These are phyloP conservation scores for Apis laboriosa DNA, from an alignment of 1,140 invertebrate species.

Conservation along the genomic window DNA sequence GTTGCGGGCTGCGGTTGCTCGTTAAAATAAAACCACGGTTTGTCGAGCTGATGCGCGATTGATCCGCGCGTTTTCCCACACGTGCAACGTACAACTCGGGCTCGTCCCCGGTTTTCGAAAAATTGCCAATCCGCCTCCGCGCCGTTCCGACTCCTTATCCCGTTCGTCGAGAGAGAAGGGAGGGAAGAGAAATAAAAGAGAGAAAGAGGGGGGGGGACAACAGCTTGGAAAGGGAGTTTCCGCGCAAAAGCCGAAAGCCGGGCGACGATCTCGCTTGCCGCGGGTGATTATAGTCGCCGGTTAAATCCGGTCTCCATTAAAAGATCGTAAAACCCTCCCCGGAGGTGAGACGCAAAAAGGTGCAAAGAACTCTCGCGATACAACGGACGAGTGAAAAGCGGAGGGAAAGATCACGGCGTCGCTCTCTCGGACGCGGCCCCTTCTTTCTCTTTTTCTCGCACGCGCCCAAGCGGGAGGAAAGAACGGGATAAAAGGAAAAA, in stretches of 20 bases:
- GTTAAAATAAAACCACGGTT: slow-evolving; percentile 66
- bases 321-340: slow-evolving; percentile 65
- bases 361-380: slow-evolving; percentile 38
- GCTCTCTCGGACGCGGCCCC: neutral
- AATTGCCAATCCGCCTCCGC: too few relatives aligned
- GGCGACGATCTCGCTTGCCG: slow-evolving; percentile 43
- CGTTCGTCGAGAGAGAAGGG: too few relatives aligned
- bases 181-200: too few relatives aligned
- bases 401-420: slow-evolving; percentile 15
- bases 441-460: neutral
- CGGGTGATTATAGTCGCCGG: slow-evolving; percentile 57
- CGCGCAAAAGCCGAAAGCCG: slow-evolving; percentile 11
- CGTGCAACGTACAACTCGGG: slow-evolving; percentile 1
- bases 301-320: slow-evolving; percentile 71
- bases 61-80: slow-evolving; percentile 39
- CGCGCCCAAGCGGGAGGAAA: too few relatives aligned
- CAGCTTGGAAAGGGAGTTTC: slow-evolving; percentile 4
- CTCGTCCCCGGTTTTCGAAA: too few relatives aligned
- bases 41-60: slow-evolving; percentile 60
- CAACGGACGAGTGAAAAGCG: slow-evolving; percentile 45
- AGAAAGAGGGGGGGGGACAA: too few relatives aligned
- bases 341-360: slow-evolving; percentile 15
- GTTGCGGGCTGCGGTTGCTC: slow-evolving; percentile 65
- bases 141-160: too few relatives aligned
- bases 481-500: too few relatives aligned